These are phyloP conservation scores for Sebastes itinus DNA, from an alignment of 2,797 vertebrate genomes.

Conservation along the genomic window DNA sequence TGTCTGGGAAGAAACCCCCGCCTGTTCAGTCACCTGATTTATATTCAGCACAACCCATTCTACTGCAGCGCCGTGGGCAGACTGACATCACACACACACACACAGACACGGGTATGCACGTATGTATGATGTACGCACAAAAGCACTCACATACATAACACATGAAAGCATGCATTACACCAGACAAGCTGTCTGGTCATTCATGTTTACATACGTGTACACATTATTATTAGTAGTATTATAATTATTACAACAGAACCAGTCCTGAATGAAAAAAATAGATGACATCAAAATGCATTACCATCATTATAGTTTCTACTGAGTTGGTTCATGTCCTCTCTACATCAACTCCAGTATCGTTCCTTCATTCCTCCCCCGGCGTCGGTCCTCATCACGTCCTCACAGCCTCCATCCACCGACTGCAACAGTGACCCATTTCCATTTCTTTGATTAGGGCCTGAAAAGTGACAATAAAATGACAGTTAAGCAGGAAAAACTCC, in stretches of 20 bases:
- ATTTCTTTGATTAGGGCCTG: conserved; percentile 40
- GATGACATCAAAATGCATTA: conserved; percentile 19
- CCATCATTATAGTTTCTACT: conserved; percentile 1
- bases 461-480: conserved; percentile 37
- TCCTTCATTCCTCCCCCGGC: conserved; percentile 12
- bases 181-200: conserved; percentile 16
- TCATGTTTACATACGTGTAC: background rate
- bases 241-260: background rate
- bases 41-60: conserved; percentile 83
- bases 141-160: conserved; percentile 25
- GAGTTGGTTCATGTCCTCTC: conserved; percentile 16
- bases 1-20: conserved; percentile 75
- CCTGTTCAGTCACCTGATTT: conserved; percentile 87
- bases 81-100: conserved; percentile 54
- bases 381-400: conserved; percentile 34
- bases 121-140: conserved; percentile 29
- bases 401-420: conserved; percentile 28
- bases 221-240: background rate
- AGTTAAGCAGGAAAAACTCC: background rate
- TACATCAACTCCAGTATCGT: background rate
- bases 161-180: conserved; percentile 7
- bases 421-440: conserved; percentile 61
- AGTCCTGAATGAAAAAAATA: background rate
- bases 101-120: conserved; percentile 26
- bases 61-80: conserved; percentile 79